Evolutionary conservation across 92 coral and sea anemone genomes (phyloP), one percentile per base, ranked within the genome.

Genomic region (Pocillopora meandrina): DNA sequence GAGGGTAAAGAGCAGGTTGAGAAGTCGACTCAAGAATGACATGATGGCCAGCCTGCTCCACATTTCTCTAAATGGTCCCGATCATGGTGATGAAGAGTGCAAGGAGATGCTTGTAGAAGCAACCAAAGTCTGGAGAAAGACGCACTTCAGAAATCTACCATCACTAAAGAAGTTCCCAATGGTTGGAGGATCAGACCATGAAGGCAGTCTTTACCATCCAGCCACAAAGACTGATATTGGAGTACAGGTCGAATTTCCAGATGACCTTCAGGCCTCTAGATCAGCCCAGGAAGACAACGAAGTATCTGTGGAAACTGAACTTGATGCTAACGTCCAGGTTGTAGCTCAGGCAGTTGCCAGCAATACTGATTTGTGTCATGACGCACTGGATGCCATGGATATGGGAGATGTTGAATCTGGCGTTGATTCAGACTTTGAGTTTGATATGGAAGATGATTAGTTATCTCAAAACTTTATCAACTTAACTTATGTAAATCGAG

Each of bases 171-270:
- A 80, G 78, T 72, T 71, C 33, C 70, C 85, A 42, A 82, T 71
- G 85, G 78, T 59, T 82, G 85, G 85, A 79, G 71, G 78, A 71
- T 82, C 85, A 71, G 85, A 82, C 85, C 78, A 72, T 82, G 85
- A 82, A 59, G 85, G 60, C 78, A 72, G 78, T 71, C 78, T 82
- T n/a, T 47, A 71, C 85, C 59, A 72, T 47, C 78, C 72, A 34
- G 71, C 78, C 47, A 47, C 85, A 71, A 82, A 71, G 78, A 15
- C 36, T 71, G 85, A 71, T 78, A 70, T 58, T 81, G 78, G 85
- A 17, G 15, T 82, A 6, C 85, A 82, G 5, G 85, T 82, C 6
- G 71, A 71, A 82, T 42, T 71, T 60, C 71, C 68, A 90, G 74
- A 81, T 80, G 76, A 9, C 84, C 84, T 59, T 35, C 85, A 34